phyloP scores from a whole-genome alignment of 2,888 invertebrate genomes.

The Nemapogon koenigi region DNA sequence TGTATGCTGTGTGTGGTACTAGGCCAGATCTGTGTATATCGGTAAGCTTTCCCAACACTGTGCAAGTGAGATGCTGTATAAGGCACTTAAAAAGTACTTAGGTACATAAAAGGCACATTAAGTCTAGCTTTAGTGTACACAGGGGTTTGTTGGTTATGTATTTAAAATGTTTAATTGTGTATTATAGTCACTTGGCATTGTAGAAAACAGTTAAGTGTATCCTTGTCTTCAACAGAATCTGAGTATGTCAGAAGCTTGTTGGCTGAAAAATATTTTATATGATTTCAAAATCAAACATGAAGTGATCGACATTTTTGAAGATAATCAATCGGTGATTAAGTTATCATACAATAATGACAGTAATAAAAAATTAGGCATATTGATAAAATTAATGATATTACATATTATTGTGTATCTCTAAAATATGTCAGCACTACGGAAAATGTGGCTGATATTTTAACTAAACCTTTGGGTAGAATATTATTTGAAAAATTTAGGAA shows the following conservation, averaged over 20 bases:
- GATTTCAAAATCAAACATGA: constrained; percentile 1
- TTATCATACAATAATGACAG: constrained; percentile 5
- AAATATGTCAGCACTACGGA: constrained; percentile 9
- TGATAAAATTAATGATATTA: no score
- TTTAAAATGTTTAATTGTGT: constrained; percentile 12
- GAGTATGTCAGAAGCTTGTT: constrained; percentile 10
- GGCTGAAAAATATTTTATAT: constrained; percentile 7
- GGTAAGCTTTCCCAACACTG: constrained; percentile 4
- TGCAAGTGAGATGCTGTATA: constrained; percentile 7
- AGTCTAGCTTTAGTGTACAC: constrained; percentile 1
- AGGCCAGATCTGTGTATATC: background rate
- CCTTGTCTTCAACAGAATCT: constrained; percentile 8
- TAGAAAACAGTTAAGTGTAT: constrained; percentile 9
- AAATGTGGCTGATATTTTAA: constrained; percentile 13
- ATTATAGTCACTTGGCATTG: constrained; percentile 10
- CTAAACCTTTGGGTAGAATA: constrained; percentile 11
- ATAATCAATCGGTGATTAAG: constrained; percentile 8
- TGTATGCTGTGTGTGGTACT: no score
- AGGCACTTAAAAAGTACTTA: constrained; percentile 1
- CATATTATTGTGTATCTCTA: constrained; percentile 6
- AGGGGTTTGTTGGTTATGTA: constrained; percentile 7
- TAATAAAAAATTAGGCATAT: constrained; percentile 8
- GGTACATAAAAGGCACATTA: constrained; percentile 6
- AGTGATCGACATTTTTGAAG: constrained; percentile 1
- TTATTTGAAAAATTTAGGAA: constrained; percentile 9